Evolutionary conservation across 2,113 vertebrate species (phyloP).

Genomic region (Kryptolebias marmoratus): DNA sequence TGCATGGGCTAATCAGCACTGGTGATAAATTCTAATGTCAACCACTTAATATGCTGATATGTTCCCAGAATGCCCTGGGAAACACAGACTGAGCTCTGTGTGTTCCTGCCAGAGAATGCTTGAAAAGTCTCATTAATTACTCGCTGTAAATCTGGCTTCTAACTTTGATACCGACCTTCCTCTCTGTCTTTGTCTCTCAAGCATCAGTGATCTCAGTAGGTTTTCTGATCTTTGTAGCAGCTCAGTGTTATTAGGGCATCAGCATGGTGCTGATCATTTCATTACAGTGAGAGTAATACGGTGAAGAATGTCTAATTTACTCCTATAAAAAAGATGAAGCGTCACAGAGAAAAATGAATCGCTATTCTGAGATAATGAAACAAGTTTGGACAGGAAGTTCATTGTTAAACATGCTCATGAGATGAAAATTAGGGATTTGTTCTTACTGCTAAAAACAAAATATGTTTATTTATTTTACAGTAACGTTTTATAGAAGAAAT

Average conservation of each 20-base stretch:
- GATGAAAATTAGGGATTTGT: not conserved
- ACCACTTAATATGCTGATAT: slow-evolving; percentile 48
- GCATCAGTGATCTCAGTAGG: slow-evolving; percentile 15
- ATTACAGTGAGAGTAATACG: slow-evolving; percentile 1
- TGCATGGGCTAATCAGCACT: slow-evolving; percentile 38
- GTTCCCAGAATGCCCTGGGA: slow-evolving; percentile 31
- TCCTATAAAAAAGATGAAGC: not conserved
- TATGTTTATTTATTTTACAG: too few species aligned
- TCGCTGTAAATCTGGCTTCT: slow-evolving; percentile 39
- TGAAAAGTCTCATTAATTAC: slow-evolving; percentile 54
- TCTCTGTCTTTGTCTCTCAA: slow-evolving; percentile 18
- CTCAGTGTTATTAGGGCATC: slow-evolving; percentile 21
- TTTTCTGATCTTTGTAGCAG: slow-evolving; percentile 14
- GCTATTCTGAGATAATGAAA: not conserved
- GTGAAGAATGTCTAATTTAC: not conserved
- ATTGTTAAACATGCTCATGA: not conserved
- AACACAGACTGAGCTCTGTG: slow-evolving; percentile 27
- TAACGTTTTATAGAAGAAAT: too few species aligned
- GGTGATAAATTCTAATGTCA: slow-evolving; percentile 56
- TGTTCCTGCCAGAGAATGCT: slow-evolving; percentile 37
- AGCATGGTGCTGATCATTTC: slow-evolving; percentile 21
- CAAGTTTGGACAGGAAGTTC: not conserved
- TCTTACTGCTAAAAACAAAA: too few species aligned
- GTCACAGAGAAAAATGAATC: not conserved
- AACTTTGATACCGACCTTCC: slow-evolving; percentile 53